phyloP scores from a whole-genome alignment of 1,140 invertebrate genomes.

The Subanguina moxae region DNA sequence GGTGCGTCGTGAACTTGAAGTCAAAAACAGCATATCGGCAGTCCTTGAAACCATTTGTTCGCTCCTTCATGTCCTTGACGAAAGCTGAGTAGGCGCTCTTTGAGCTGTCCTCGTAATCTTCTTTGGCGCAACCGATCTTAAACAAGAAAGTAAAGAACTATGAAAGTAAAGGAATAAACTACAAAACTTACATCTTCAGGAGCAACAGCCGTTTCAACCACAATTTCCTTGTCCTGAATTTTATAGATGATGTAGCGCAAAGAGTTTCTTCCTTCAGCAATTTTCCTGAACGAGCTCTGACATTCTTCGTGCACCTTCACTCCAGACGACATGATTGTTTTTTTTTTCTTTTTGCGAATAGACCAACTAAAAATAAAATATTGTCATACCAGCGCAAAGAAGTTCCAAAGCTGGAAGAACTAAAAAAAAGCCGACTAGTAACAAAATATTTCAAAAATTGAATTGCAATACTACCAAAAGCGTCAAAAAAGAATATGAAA shows the following conservation, averaged over 20 bases:
- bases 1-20: slow-evolving; percentile 57
- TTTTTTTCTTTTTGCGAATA: no score
- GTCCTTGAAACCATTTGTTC: slow-evolving; percentile 52
- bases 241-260: slow-evolving; percentile 54
- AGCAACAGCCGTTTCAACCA: slow-evolving; percentile 53
- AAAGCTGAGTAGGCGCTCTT: slow-evolving; percentile 58
- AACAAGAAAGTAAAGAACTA: no score
- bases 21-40: slow-evolving; percentile 59
- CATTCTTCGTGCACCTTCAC: slow-evolving; percentile 48
- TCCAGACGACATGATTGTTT: slow-evolving; percentile 39
- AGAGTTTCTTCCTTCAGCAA: slow-evolving; percentile 43
- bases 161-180: not conserved
- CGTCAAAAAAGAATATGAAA: no score
- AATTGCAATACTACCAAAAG: no score
- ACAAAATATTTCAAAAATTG: no score
- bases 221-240: slow-evolving; percentile 56
- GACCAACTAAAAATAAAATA: no score
- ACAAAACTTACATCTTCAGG: slow-evolving; percentile 44
- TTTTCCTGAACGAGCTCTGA: slow-evolving; percentile 46
- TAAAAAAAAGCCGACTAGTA: no score
- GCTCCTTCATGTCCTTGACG: slow-evolving; percentile 54
- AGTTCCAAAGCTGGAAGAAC: no score
- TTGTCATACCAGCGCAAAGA: no score
- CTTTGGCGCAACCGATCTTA: slow-evolving; percentile 35
- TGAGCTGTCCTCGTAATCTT: slow-evolving; percentile 59